phyloP scores from a whole-genome alignment of 2,113 vertebrate species.

The Apus apus region DNA sequence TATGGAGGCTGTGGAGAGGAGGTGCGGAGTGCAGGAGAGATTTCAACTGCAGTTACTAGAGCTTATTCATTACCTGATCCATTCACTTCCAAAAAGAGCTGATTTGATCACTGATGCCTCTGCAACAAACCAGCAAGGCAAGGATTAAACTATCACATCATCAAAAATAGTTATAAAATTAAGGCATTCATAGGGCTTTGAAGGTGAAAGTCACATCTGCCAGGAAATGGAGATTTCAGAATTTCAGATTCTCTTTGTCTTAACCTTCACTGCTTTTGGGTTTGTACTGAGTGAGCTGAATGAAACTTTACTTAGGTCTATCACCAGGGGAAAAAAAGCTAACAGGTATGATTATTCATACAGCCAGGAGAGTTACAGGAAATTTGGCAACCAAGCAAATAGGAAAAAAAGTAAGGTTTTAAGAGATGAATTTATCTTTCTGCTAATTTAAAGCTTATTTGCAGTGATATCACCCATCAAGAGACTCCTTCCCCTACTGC shows the following conservation, averaged over 20 bases:
- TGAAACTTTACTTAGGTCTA: neutral
- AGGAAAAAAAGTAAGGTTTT: neutral
- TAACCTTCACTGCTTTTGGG: neutral
- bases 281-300: neutral
- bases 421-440: neutral
- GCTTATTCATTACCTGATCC: neutral
- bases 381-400: neutral
- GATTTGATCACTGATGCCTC: neutral
- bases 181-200: neutral
- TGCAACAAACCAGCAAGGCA: neutral
- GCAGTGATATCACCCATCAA: neutral
- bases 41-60: neutral
- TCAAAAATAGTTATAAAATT: neutral
- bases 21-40: neutral
- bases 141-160: neutral
- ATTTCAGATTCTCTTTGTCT: neutral
- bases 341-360: neutral
- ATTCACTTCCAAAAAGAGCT: neutral
- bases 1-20: conserved; percentile 43
- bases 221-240: neutral
- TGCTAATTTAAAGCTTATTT: conserved; percentile 26
- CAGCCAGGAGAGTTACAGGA: neutral
- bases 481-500: neutral
- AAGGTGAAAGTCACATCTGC: neutral
- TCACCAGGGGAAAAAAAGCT: neutral